Percentiles rank a stretch among this genome's conserved stretches.
These are phyloP conservation scores for Mustela erminea DNA, from an alignment of 2,797 vertebrate genomes.

Conservation along the genomic window DNA sequence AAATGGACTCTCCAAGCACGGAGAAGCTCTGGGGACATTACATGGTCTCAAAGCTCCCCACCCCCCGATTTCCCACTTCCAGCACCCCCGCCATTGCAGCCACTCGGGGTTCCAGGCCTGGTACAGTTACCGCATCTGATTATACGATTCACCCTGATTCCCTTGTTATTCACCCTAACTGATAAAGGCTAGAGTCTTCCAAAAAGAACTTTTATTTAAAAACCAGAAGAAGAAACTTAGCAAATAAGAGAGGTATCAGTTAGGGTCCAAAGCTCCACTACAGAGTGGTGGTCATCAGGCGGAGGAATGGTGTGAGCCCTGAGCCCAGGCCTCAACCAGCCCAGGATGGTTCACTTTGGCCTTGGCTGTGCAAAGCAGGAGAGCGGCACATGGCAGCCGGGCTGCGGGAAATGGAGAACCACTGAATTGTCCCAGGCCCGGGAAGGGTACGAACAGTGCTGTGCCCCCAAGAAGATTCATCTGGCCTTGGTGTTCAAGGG, in stretches of 20 bases:
- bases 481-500: neutral
- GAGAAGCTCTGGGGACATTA: neutral
- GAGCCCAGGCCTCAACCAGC: neutral
- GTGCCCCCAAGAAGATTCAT: neutral
- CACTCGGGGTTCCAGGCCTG: neutral
- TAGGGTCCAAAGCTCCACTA: neutral
- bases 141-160: neutral
- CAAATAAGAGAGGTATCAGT: neutral
- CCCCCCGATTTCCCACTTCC: neutral
- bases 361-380: neutral
- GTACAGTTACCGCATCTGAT: neutral
- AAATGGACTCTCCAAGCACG: neutral
- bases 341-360: neutral
- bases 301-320: neutral
- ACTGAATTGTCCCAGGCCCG: no score
- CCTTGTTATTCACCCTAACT: neutral
- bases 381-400: neutral
- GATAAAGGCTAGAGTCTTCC: neutral
- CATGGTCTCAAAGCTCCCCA: neutral
- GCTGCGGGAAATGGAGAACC: neutral
- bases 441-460: neutral
- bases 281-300: neutral
- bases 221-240: neutral
- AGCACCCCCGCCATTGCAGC: neutral
- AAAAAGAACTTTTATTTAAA: neutral